Conservation (phyloP, 2,113 vertebrate species). For the Chaenogobius annularis region DNA sequence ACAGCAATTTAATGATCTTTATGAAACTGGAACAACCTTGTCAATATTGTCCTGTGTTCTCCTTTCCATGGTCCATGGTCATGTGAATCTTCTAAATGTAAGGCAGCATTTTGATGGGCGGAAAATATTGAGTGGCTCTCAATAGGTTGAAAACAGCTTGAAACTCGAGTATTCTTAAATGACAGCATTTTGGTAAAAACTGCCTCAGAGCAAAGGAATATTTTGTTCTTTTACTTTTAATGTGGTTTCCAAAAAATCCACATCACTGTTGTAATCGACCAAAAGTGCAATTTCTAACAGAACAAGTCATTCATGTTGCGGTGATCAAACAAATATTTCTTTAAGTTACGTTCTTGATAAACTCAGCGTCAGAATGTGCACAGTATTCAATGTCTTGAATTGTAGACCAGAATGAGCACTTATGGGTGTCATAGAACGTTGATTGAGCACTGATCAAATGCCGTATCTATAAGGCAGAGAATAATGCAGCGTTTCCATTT, state of each 20-base stretch:
- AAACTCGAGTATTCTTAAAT: conserved; percentile 13
- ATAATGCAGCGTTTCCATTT: neutral
- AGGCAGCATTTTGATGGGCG: conserved; percentile 21
- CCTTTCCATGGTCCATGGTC: conserved; percentile 1
- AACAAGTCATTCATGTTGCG: too few species aligned
- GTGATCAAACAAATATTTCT: too few species aligned
- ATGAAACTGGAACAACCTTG: conserved; percentile 1
- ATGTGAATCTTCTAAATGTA: conserved; percentile 23
- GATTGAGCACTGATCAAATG: neutral
- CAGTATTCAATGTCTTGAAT: neutral
- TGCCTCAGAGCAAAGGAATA: neutral
- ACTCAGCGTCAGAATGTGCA: neutral
- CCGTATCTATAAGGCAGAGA: neutral
- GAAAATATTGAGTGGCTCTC: conserved; percentile 15
- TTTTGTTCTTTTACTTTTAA: neutral
- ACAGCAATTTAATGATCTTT: neutral
- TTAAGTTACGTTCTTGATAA: too few species aligned
- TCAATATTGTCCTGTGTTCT: conserved; percentile 1
- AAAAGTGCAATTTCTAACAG: too few species aligned
- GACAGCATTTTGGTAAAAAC: conserved; percentile 1
- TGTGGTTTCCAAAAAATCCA: too few species aligned
- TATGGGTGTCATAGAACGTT: neutral
- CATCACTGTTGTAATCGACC: too few species aligned
- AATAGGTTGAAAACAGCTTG: conserved; percentile 19
- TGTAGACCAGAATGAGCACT: neutral